Conservation (phyloP, 1,140 invertebrate species). For the Hyles vespertilio region DNA sequence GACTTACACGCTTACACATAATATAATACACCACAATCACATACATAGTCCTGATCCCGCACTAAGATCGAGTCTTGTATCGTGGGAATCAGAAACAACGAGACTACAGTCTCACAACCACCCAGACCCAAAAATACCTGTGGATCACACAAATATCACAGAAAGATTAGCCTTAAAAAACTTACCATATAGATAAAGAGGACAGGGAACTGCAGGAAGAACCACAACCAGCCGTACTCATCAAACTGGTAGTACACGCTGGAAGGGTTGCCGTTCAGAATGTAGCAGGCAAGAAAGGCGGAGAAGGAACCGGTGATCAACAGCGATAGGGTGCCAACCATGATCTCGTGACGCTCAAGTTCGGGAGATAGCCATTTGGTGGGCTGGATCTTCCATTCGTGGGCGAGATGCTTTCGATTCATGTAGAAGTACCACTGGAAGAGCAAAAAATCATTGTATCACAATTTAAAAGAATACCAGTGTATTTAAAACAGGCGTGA, state of each 20-base stretch:
- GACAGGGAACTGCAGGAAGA: slow-evolving; percentile 79
- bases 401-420: slow-evolving; percentile 73
- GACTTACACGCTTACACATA: no score
- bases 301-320: slow-evolving; percentile 76
- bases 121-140: no score
- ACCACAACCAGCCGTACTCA: slow-evolving; percentile 81
- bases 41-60: no score
- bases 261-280: slow-evolving; percentile 80
- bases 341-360: slow-evolving; percentile 82
- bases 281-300: slow-evolving; percentile 79
- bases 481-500: neutral
- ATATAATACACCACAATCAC: no score
- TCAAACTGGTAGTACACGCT: slow-evolving; percentile 80
- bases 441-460: slow-evolving; percentile 11
- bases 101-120: no score
- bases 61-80: no score
- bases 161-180: slow-evolving; percentile 1
- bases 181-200: slow-evolving; percentile 80
- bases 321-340: slow-evolving; percentile 78
- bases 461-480: neutral
- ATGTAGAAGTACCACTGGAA: slow-evolving; percentile 84
- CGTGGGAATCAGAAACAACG: no score
- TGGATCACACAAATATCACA: no score
- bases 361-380: slow-evolving; percentile 81
- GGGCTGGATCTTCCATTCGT: slow-evolving; percentile 87